Conservation (phyloP, 2,797 vertebrate genomes). For the Takifugu ocellatus region DNA sequence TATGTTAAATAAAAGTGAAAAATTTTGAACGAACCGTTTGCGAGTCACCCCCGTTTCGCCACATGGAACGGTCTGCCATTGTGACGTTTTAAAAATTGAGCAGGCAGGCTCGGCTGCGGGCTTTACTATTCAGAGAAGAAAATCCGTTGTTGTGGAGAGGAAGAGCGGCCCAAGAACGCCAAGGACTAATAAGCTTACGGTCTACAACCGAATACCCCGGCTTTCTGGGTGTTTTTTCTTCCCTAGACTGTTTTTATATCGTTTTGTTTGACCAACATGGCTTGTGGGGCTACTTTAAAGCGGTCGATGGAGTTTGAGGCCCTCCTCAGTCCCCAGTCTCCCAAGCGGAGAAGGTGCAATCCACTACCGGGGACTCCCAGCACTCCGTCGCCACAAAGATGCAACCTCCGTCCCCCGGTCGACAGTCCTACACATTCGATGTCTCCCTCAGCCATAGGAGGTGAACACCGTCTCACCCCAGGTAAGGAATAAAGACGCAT, state of each 20-base stretch:
- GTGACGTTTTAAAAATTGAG: slow-evolving; percentile 75
- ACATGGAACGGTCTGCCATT: slow-evolving; percentile 64
- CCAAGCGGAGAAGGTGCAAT: slow-evolving; percentile 88
- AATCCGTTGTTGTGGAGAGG: slow-evolving; percentile 66
- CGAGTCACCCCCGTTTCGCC: slow-evolving; percentile 7
- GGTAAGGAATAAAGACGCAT: slow-evolving; percentile 61
- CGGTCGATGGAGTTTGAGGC: slow-evolving; percentile 92
- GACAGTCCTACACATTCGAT: slow-evolving; percentile 73
- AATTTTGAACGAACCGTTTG: too few species aligned
- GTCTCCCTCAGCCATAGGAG: slow-evolving; percentile 71
- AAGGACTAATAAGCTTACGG: slow-evolving; percentile 19
- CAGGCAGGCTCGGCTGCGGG: slow-evolving; percentile 64
- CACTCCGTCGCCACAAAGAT: slow-evolving; percentile 82
- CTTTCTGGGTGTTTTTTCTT: slow-evolving; percentile 34
- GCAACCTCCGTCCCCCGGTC: slow-evolving; percentile 79
- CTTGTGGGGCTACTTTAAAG: slow-evolving; percentile 90
- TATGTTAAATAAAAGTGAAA: fast-evolving
- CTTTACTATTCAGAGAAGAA: slow-evolving; percentile 59
- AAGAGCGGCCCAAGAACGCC: slow-evolving; percentile 53
- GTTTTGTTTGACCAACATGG: slow-evolving; percentile 73
- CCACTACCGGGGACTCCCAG: slow-evolving; percentile 80
- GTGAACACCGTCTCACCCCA: slow-evolving; percentile 83
- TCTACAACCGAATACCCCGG: slow-evolving; percentile 8
- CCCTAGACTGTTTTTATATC: slow-evolving; percentile 7
- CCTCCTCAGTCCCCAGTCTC: slow-evolving; percentile 88